Base-by-base conservation (phyloP, 1,140 invertebrate genomes). In the Diorhabda sublineata region DNA sequence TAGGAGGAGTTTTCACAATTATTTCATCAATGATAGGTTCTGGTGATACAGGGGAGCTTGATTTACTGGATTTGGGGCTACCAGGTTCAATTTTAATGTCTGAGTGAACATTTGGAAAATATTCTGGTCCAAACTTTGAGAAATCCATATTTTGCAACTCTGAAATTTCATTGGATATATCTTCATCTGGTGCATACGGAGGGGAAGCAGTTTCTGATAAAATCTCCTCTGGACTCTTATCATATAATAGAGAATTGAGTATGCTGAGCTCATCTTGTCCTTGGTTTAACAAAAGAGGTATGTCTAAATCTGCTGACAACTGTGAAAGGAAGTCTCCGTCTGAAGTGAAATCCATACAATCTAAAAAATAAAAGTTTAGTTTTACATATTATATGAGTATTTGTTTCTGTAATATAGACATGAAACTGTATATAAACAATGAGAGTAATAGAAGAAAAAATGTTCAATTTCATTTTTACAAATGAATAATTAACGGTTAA, bases 261-360 rank as follows among this genome's bases (percentile, higher is more conserved):
- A 79, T 69, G n/a, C 72, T 68, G 64, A 78, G 58, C 64, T 78
- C 77, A 71, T 79, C 76, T 58, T 80, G 74, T 8, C 72, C 72
- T 43, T 73, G 71, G 65, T 79, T 78, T 52, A 79, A 67, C 8
- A 80, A 61, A 8, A 77, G 67, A 0, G 79, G 79, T 56, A 80
- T 79, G 63, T 80, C 75, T 62, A 80, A 69, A 58, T 76, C 75
- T 5, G 75, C 73, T 42, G 78, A 79, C 45, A 80, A 58, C 61
- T 79, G 74, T 61, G 77, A 71, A 4, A 80, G 64, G 66, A 80
- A 79, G 64, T 80, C 78, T 66, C 79, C 79, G 47, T 78, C 79
- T 2, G 77, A 77, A 45, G 66, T 71, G 47, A 74, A 56, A 66
- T 77, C 75, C 8, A 74, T 71, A 45, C 59, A 74, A 69, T 75